Base-by-base conservation (phyloP, 2,888 invertebrate genomes). In the Phyto melanocephala region DNA sequence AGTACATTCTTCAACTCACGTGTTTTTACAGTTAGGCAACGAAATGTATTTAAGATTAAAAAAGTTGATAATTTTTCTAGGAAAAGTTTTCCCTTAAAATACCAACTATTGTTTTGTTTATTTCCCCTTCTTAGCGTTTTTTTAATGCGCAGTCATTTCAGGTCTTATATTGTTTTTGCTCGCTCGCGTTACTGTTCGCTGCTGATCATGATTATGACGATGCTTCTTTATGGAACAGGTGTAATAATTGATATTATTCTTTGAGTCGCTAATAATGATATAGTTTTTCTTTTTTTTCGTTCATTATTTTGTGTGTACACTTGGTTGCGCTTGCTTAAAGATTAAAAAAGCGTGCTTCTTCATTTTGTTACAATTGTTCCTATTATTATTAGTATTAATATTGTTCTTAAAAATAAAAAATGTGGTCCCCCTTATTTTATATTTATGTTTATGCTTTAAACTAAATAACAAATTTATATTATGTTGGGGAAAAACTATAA, bases 171-270 rank as follows among this genome's bases (percentile, higher is more conserved):
- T 37, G 24, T 60, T 28, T 65, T 74, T n/a, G n/a, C n/a, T 74
- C 58, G 58, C 37, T 70, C 75, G 47, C 62, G 65, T 67, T 65
- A 50, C 78, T 65, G 28, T 47, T 65, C 37, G 40, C n/a, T 68
- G 72, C 33, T 71, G 65, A 40, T 79, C 40, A 37, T 63, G n/a
- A 54, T 56, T 20, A 37, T 56, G 63, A 52, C 63, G 65, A 58
- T 67, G 75, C 52, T 58, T 74, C 70, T 68, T 37, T 3, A 28
- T 37, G 17, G 62, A 79, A 82, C 90, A 90, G 90, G 90, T 90
- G 90, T 90, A 89, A 90, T 90, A 90, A 90, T 90, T 90, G 90
- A 87, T 90, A 88, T 87, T 86, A 86, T 87, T 85, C 85, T 87
- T 86, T 86, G 87, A 88, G 88, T 87, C 87, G 82, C 60, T 76